Evolutionary conservation across 2,113 vertebrate species (phyloP), one percentile per base, ranked within the genome.

Genomic region (Caretta caretta): DNA sequence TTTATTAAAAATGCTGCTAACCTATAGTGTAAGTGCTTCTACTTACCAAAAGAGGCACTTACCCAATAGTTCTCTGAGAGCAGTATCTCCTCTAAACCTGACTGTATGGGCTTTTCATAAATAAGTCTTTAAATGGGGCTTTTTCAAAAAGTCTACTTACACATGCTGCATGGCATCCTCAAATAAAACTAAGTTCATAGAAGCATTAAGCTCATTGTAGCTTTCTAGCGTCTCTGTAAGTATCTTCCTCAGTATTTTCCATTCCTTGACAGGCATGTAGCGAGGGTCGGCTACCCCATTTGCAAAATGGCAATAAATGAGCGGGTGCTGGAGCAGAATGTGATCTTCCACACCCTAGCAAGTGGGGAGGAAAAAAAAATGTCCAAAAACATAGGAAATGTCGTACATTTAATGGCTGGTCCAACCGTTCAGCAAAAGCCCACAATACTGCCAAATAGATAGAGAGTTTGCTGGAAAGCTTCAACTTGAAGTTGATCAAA

Each of bases 81-180:
- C 62, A 87, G 3, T 35, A 6, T 3, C n/a, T 48, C 42, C 11
- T 48, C 75, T 14, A 46, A 46, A 12, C 38, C 22, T 25, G 49
- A 76, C 31, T 57, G 4, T 49, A 17, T 38, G 20, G 50, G 4
- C 35, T 53, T 3, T 72, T 27, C 2, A 80, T 50, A 49, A 86
- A 51, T 83, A 80, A 12, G 2, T 6, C 12, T 13, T 25, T 19
- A 42, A 50, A 86, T 6, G 13, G 13, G 24, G 24, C 9, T 5
- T 75, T 84, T 42, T 14, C 0, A 48, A 31, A 3, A 50, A 27
- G 11, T 80, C 51, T 49, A 98, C 98, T 98, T 97, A 99, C 98
- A 99, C 97, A 35, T 98, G 98, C 81, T 99, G 98, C 97, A 98
- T 97, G 79, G 98, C 98, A 56, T 98, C 98, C 94, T 99, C 98